Percentiles rank a stretch among this genome's conserved stretches.
phyloP scores from a whole-genome alignment of 1,140 invertebrate genomes.

The Acromyrmex echinatior region DNA sequence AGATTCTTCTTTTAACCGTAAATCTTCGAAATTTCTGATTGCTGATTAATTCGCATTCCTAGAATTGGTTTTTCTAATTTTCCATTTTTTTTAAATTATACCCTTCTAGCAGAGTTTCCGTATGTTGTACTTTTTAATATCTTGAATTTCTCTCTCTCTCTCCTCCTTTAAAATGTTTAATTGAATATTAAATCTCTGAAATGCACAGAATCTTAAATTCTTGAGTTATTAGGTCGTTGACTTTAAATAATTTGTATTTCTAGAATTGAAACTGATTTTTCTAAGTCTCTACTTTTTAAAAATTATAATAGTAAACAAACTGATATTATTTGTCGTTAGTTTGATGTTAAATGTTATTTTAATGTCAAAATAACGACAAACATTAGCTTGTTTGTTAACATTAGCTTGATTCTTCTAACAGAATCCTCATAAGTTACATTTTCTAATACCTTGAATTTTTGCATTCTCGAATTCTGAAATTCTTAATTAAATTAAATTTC shows the following conservation, averaged over 20 bases:
- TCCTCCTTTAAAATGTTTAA: background rate
- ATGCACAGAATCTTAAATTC: background rate
- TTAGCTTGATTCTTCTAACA: no score
- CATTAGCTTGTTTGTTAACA: no score
- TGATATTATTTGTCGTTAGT: no score
- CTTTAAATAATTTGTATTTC: background rate
- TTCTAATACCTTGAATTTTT: no score
- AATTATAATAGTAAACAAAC: no score
- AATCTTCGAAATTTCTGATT: background rate
- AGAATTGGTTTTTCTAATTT: background rate
- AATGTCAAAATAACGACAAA: no score
- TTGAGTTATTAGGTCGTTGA: background rate
- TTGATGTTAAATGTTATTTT: no score
- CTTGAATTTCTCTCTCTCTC: background rate
- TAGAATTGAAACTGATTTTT: no score
- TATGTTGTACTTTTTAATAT: background rate
- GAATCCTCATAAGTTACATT: no score
- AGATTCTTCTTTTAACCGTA: background rate
- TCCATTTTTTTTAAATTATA: background rate
- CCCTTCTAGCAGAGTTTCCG: background rate
- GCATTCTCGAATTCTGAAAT: background rate
- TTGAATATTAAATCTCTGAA: background rate
- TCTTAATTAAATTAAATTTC: background rate
- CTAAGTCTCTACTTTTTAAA: no score
- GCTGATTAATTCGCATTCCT: background rate